Percentiles rank a stretch among this genome's conserved stretches.
Evolutionary conservation across 1,140 invertebrate genomes (phyloP).

Genomic region (Aleiodes sp.): DNA sequence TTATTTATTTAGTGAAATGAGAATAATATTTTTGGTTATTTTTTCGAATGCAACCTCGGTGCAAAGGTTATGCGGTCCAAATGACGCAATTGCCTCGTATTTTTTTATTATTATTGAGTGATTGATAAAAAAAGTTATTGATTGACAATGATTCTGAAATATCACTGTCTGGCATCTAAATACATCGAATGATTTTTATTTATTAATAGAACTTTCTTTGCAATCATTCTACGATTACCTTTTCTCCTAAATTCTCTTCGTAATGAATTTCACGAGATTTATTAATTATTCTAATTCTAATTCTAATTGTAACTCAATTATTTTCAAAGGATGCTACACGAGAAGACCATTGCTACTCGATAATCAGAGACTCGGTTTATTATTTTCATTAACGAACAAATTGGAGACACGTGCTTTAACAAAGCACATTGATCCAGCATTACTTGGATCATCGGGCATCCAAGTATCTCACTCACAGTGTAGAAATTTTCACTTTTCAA

Average conservation of each 20-base stretch:
- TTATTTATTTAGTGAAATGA: background rate
- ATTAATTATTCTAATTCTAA: background rate
- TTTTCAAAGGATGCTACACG: slow-evolving; percentile 43
- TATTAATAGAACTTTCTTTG: background rate
- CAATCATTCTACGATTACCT: background rate
- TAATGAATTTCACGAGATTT: background rate
- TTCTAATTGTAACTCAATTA: background rate
- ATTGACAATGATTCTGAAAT: no score
- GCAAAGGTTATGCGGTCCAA: background rate
- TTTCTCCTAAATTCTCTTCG: background rate
- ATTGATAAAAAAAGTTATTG: no score
- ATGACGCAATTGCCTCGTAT: background rate
- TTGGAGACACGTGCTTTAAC: slow-evolving; percentile 35
- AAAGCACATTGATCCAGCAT: slow-evolving; percentile 20
- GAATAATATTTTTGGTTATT: no score
- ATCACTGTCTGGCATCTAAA: no score
- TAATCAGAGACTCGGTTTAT: slow-evolving; percentile 39
- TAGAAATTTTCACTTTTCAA: slow-evolving; percentile 48
- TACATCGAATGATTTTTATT: background rate
- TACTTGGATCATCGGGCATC: slow-evolving; percentile 18
- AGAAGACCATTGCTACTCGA: slow-evolving; percentile 46
- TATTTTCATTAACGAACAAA: slow-evolving; percentile 43
- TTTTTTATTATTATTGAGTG: no score
- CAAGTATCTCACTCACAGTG: slow-evolving; percentile 39
- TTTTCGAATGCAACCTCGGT: no score